Evolutionary conservation across 35 echinoderm and acorn worm genomes (phyloP).

Genomic region (Ophioderma brevispina): DNA sequence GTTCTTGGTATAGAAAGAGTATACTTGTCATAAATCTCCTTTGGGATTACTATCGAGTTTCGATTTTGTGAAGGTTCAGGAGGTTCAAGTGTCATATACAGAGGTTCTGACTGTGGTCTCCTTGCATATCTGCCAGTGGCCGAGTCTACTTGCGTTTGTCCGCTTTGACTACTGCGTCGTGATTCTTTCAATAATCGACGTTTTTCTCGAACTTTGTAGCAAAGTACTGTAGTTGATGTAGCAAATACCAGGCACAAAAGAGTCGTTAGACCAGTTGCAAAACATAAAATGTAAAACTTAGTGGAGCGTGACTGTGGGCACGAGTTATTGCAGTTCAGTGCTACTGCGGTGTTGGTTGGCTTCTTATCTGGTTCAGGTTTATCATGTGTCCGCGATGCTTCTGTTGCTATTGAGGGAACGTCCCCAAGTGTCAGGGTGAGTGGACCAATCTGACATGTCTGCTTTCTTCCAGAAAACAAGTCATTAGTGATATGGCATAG

Average conservation of each 20-base stretch:
- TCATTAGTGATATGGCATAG: not conserved
- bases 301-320: not conserved
- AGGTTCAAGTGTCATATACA: not conserved
- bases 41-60: not conserved
- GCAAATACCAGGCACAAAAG: not conserved
- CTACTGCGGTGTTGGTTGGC: not conserved
- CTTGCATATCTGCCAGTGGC: not conserved
- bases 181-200: not conserved
- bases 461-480: not conserved
- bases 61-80: not conserved
- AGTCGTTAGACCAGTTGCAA: not conserved
- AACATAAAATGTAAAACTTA: not conserved
- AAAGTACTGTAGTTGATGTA: not conserved
- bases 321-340: not conserved
- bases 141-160: too few relatives aligned
- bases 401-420: not conserved
- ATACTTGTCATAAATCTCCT: not conserved
- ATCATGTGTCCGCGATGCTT: too few relatives aligned
- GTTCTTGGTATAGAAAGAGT: not conserved
- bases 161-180: too few relatives aligned
- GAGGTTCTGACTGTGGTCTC: not conserved
- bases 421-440: not conserved
- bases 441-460: not conserved
- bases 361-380: not conserved
- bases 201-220: not conserved